Conservation (phyloP, 2,113 vertebrate species). For the Octodon degus region DNA sequence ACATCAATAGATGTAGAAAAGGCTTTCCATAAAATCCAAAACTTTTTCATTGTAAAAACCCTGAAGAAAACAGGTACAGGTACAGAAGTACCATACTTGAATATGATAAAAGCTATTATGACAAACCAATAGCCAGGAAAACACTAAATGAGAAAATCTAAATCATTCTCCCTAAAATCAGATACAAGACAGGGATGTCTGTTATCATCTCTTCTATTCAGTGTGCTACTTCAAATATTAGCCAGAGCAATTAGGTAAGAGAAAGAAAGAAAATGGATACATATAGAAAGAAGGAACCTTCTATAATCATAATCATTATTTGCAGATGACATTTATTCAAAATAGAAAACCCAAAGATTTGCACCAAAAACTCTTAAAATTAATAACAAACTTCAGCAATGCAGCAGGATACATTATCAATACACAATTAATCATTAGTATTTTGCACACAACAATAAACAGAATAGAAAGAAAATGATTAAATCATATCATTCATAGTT, state of each 20-base stretch:
- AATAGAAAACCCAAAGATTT: neutral
- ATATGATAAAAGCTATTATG: neutral
- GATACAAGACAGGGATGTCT: neutral
- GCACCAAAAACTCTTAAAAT: neutral
- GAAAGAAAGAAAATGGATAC: neutral
- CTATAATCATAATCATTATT: neutral
- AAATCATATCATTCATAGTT: neutral
- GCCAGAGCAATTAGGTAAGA: neutral
- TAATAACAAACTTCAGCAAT: neutral
- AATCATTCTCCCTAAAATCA: neutral
- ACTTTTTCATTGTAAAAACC: neutral
- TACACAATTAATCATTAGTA: neutral
- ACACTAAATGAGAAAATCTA: neutral
- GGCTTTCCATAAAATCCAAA: neutral
- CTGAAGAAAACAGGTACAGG: neutral
- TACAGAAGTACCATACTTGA: neutral
- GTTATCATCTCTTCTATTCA: neutral
- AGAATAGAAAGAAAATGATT: neutral
- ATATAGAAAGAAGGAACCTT: neutral
- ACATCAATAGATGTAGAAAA: neutral
- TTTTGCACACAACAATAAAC: neutral
- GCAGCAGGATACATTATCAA: neutral
- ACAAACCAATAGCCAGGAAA: neutral
- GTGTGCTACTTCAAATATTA: neutral
- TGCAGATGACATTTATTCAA: neutral